Percentiles rank a stretch among this genome's conserved stretches.
phyloP scores from a whole-genome alignment of 1,140 invertebrate species.

The Lepidurus couesii region DNA sequence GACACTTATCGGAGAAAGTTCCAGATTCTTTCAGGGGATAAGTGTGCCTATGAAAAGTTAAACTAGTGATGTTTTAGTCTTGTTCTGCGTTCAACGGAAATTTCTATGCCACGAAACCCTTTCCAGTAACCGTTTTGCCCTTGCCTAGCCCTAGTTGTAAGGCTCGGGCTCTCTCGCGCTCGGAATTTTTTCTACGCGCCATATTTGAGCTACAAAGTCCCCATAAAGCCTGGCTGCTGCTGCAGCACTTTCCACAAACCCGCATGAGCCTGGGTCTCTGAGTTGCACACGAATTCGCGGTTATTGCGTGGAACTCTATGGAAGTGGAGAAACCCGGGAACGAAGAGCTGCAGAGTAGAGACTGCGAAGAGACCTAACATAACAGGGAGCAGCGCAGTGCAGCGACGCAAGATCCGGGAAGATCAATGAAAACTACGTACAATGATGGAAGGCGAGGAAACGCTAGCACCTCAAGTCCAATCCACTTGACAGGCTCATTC shows the following conservation, averaged over 20 bases:
- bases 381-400: neutral
- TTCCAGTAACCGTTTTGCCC: neutral
- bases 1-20: too few relatives aligned
- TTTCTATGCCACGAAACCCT: neutral
- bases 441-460: constrained; percentile 12
- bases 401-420: neutral
- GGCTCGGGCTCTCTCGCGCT: neutral
- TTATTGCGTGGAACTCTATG: neutral
- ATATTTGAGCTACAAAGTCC: constrained; percentile 7
- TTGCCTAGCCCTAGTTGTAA: neutral
- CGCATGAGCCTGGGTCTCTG: neutral
- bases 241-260: neutral
- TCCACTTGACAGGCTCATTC: constrained; percentile 1
- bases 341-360: neutral
- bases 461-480: constrained; percentile 17
- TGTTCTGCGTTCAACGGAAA: neutral
- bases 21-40: neutral
- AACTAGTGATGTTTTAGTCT: neutral
- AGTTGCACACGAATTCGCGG: neutral
- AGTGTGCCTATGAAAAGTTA: neutral
- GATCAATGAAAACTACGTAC: constrained; percentile 10
- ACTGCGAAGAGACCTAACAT: neutral
- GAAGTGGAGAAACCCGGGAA: neutral
- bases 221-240: neutral
- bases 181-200: neutral